Percentiles rank a stretch among this genome's conserved stretches.
These are phyloP conservation scores for Meriones unguiculatus DNA, from an alignment of 2,113 vertebrate genomes.

Conservation along the genomic window DNA sequence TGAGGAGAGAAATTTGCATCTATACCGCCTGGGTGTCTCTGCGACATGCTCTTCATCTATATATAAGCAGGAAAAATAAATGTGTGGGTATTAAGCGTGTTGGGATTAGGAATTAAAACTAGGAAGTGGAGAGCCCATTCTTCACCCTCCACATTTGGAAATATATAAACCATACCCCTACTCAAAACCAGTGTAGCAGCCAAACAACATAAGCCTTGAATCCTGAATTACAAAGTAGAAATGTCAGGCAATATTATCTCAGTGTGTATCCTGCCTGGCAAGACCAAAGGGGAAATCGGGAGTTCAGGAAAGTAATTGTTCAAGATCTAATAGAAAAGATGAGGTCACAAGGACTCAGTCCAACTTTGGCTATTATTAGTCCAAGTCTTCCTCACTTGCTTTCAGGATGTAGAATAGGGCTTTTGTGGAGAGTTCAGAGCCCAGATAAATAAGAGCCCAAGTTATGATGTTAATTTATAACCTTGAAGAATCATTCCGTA, in stretches of 20 bases:
- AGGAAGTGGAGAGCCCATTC: not conserved
- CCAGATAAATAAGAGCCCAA: not conserved
- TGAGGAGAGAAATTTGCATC: not conserved
- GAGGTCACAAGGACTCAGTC: not conserved
- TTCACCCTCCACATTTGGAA: not conserved
- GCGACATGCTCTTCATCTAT: not conserved
- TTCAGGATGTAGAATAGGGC: not conserved
- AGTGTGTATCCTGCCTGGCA: accelerated
- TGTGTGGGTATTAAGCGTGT: not conserved
- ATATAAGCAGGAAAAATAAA: slow-evolving; percentile 44
- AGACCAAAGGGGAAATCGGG: not conserved
- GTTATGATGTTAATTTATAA: not conserved
- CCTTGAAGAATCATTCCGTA: not conserved
- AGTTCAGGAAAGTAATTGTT: not conserved
- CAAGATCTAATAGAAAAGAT: not conserved
- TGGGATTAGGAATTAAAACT: not conserved
- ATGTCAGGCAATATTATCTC: not conserved
- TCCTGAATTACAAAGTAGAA: not conserved
- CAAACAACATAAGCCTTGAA: not conserved
- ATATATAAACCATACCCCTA: not conserved
- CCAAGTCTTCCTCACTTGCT: not conserved
- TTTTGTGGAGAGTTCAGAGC: not conserved
- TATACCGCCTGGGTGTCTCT: not conserved
- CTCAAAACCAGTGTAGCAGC: not conserved
- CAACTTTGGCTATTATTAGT: not conserved